These are phyloP conservation scores for Drosophila varians DNA, from an alignment of 1,140 invertebrate species.

Conservation along the genomic window DNA sequence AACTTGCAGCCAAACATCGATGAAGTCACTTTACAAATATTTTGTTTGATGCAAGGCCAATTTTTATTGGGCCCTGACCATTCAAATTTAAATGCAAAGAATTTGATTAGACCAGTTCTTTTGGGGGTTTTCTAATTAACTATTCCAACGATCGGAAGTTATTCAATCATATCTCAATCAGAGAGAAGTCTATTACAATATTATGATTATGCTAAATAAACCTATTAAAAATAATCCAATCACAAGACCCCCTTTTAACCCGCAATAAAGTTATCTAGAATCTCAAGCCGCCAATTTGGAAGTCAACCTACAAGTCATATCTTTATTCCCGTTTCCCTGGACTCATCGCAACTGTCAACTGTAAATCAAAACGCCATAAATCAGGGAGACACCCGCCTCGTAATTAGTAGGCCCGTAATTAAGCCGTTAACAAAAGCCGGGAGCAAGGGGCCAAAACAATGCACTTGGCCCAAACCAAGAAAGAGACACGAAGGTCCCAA, in stretches of 20 bases:
- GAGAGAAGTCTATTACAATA: neutral
- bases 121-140: neutral
- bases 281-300: slow-evolving; percentile 1
- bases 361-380: slow-evolving; percentile 70
- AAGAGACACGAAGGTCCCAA: slow-evolving; percentile 30
- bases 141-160: neutral
- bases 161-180: neutral
- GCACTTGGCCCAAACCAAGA: slow-evolving; percentile 16
- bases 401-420: slow-evolving; percentile 67
- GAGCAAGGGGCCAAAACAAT: slow-evolving; percentile 20
- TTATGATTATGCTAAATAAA: neutral
- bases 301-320: neutral
- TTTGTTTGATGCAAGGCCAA: slow-evolving; percentile 35
- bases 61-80: slow-evolving; percentile 1
- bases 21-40: slow-evolving; percentile 48
- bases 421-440: slow-evolving; percentile 53
- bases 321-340: neutral
- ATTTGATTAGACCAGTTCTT: slow-evolving; percentile 1
- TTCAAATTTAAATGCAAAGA: neutral
- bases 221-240: neutral
- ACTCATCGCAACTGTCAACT: slow-evolving; percentile 73
- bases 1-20: slow-evolving; percentile 45
- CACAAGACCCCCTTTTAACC: neutral
- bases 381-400: slow-evolving; percentile 62
- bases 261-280: slow-evolving; percentile 19